Evolutionary conservation across 2,113 vertebrate species (phyloP).

Genomic region (Coregonus clupeaformis): DNA sequence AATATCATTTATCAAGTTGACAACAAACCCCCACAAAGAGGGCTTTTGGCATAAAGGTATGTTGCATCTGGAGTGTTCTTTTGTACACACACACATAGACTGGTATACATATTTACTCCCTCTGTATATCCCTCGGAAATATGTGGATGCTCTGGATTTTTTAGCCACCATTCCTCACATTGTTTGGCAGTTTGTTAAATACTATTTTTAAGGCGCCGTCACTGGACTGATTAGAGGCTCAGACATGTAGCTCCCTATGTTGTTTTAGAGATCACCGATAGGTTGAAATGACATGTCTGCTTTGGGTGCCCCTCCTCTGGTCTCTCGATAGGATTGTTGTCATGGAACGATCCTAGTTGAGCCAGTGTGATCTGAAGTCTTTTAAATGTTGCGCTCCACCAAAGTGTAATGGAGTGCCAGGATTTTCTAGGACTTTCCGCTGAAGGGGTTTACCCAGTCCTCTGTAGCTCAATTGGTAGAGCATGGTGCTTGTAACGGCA

Average conservation of each 20-base stretch:
- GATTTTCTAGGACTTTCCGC: too few species aligned
- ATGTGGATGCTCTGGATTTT: slow-evolving; percentile 26
- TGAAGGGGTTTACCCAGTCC: too few species aligned
- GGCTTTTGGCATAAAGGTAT: neutral
- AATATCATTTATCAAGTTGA: too few species aligned
- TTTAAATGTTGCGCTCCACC: neutral
- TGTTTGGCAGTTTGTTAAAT: slow-evolving; percentile 40
- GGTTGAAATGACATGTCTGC: slow-evolving; percentile 34
- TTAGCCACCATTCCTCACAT: slow-evolving; percentile 58
- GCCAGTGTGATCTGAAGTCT: neutral
- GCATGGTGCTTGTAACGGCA: too few species aligned
- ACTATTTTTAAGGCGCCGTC: slow-evolving; percentile 57
- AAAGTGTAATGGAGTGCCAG: neutral
- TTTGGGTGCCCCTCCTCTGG: neutral
- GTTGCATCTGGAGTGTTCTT: neutral
- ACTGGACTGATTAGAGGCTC: slow-evolving; percentile 54
- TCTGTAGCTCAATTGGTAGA: too few species aligned
- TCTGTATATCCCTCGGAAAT: slow-evolving; percentile 5
- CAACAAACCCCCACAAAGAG: too few species aligned
- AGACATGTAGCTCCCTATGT: slow-evolving; percentile 43
- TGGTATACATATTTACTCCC: slow-evolving; percentile 32
- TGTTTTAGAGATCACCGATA: slow-evolving; percentile 54
- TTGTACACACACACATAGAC: slow-evolving; percentile 6
- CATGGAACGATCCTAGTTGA: neutral
- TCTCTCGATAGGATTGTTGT: slow-evolving; percentile 17